Conservation (phyloP, 2,888 invertebrate genomes). For the Taenaris catops region DNA sequence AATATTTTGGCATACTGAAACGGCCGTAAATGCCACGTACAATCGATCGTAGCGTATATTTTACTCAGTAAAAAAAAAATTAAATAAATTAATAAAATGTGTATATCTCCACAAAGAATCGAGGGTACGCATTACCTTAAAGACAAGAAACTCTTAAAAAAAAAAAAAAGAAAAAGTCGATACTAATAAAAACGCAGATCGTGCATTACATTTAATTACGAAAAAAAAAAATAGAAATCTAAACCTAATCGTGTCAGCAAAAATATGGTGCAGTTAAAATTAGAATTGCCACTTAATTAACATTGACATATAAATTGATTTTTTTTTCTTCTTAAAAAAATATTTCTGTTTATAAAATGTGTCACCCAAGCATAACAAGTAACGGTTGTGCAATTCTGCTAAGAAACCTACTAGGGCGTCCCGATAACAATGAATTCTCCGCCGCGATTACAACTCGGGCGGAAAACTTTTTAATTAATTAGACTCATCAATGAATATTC, state of each 20-base stretch:
- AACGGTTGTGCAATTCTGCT: constrained; percentile 44
- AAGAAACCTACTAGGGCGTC: constrained; percentile 29
- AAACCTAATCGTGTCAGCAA: constrained; percentile 76
- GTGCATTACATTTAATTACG: constrained; percentile 73
- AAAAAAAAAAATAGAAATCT: constrained; percentile 56
- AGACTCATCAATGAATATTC: constrained; percentile 8
- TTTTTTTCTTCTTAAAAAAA: constrained; percentile 73
- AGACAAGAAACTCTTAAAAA: constrained; percentile 41
- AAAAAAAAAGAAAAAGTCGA: constrained; percentile 47
- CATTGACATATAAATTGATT: constrained; percentile 69
- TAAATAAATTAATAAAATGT: constrained; percentile 55
- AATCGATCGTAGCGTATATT: constrained; percentile 28
- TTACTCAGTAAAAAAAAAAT: constrained; percentile 28
- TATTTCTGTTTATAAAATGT: constrained; percentile 78
- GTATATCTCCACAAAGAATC: constrained; percentile 36
- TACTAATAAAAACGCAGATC: constrained; percentile 76
- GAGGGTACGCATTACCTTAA: constrained; percentile 41
- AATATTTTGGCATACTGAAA: constrained; percentile 63
- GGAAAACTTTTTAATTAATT: constrained; percentile 15
- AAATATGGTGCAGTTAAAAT: constrained; percentile 76
- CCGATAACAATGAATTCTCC: constrained; percentile 14
- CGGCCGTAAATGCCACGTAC: constrained; percentile 41
- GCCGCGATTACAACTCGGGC: constrained; percentile 3
- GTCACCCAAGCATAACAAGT: constrained; percentile 70
- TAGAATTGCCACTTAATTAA: constrained; percentile 76